Base-by-base conservation (phyloP, 2,888 invertebrate species). In the Azorinus chamasolen region DNA sequence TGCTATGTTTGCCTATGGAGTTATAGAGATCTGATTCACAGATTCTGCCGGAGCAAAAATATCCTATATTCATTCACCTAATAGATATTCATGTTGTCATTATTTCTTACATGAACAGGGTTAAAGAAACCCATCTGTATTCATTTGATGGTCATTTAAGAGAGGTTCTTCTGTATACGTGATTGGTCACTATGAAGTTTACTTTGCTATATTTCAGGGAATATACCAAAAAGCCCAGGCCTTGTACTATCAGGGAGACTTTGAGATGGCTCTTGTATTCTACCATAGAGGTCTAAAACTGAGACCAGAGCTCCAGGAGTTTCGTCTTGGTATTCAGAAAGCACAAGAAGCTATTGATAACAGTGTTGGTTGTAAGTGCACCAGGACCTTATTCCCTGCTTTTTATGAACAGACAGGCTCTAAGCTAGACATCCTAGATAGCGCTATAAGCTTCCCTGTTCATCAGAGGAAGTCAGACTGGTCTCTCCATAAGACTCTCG, bases 271-370 rank as follows among this genome's bases (percentile, higher is more conserved):
- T 84, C 95, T 98, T 27, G 97, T 98, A 90, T 97, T 96, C 91
- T 98, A 97, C 90, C 97, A 98, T 92, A 95, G 98, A 25, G 98
- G 98, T 0, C 94, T 97, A 82, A 95, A 96, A 45, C 95, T 97
- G 25, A 95, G 98, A 3, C 97, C 98, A 0, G 98, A 98, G 88
- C 94, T 97, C 73, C 96, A 96, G 57, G 93, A 93, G 50, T 95
- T 95, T 86, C 95, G 96, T 69, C 94, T 96, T 39, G 97, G 97
- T 8, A 96, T 98, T 0, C 97, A 97, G 90, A 98, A 98, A 92
- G 96, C 97, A 0, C 97, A 97, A 94, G 97, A 98, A 92, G 98
- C 98, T 14, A 98, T 98, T 85, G 96, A 97, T 92, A 98, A 97
- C 91, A 96, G 97, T 0, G 96, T 98, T 53, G 96, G 96, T 63